phyloP scores from a whole-genome alignment of 2,113 vertebrate genomes.

The Ptilonorhynchus violaceus region DNA sequence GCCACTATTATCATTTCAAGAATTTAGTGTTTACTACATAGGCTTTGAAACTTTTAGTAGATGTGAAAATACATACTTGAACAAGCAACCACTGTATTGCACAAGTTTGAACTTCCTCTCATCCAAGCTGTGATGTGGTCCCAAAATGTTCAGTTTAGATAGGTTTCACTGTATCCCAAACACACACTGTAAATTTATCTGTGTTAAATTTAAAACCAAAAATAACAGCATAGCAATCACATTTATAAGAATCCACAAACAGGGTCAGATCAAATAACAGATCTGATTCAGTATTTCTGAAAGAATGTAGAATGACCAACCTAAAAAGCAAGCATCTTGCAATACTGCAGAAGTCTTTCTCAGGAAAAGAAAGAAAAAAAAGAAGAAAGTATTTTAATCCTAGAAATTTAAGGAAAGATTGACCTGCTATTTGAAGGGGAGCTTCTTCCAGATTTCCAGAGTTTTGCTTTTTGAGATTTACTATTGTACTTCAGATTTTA shows the following conservation, averaged over 20 bases:
- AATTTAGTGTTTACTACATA: not conserved
- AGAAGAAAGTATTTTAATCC: not conserved
- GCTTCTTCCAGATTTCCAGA: not conserved
- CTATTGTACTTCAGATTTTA: not conserved
- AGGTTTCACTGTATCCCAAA: not conserved
- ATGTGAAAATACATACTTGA: not conserved
- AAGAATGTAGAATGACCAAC: not conserved
- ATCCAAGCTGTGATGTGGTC: not conserved
- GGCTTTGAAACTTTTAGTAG: not conserved
- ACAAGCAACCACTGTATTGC: not conserved
- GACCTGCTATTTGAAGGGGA: not conserved
- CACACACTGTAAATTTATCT: not conserved
- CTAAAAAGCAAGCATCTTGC: not conserved
- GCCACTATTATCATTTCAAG: not conserved
- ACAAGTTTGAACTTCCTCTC: slow-evolving; percentile 14
- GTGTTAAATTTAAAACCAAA: not conserved
- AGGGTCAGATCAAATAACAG: not conserved
- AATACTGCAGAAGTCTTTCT: not conserved
- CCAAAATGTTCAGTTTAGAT: not conserved
- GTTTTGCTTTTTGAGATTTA: not conserved
- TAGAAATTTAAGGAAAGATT: not conserved
- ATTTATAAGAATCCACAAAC: not conserved
- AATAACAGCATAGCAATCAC: not conserved
- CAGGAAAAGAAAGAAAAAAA: not conserved
- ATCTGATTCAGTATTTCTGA: not conserved